A percentile compares a stretch with the other conserved stretches of the same genome.
phyloP scores from a whole-genome alignment of 2,888 invertebrate genomes.

The Elegia similella region DNA sequence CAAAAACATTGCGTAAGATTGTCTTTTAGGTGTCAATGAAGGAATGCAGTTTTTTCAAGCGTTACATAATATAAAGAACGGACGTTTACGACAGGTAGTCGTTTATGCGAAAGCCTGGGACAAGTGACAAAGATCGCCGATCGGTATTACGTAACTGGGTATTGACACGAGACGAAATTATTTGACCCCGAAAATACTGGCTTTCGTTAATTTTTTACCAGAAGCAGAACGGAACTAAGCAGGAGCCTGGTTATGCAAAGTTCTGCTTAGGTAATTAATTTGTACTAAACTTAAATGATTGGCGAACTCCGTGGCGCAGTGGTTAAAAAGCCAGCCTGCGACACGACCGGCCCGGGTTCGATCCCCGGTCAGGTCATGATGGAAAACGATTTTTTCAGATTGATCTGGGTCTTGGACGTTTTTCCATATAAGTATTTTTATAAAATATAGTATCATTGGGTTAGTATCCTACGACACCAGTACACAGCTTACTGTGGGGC shows the following conservation, averaged over 20 bases:
- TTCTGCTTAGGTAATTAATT: constrained; percentile 27
- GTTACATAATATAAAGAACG: constrained; percentile 27
- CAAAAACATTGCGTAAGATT: constrained; percentile 27
- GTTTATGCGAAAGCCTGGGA: constrained; percentile 24
- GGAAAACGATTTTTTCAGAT: too few relatives aligned
- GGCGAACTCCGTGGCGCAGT: too few relatives aligned
- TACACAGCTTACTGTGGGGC: too few relatives aligned
- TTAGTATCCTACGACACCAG: too few relatives aligned
- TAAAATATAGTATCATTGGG: too few relatives aligned
- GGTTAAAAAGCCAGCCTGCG: too few relatives aligned
- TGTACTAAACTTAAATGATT: too few relatives aligned
- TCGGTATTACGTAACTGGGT: constrained; percentile 41
- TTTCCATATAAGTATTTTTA: too few relatives aligned
- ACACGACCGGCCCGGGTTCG: too few relatives aligned
- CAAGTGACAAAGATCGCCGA: constrained; percentile 39
- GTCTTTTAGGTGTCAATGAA: constrained; percentile 24
- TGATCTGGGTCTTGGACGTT: too few relatives aligned
- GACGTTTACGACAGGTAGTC: constrained; percentile 20
- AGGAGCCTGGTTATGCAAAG: constrained; percentile 32
- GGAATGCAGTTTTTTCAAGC: constrained; percentile 27
- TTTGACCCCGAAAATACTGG: constrained; percentile 24
- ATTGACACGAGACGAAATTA: constrained; percentile 30
- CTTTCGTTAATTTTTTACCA: constrained; percentile 20
- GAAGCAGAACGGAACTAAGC: constrained; percentile 25
- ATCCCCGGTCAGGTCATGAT: too few relatives aligned